Base-by-base conservation (phyloP, 2,797 vertebrate genomes). In the Sebastes iracundus region DNA sequence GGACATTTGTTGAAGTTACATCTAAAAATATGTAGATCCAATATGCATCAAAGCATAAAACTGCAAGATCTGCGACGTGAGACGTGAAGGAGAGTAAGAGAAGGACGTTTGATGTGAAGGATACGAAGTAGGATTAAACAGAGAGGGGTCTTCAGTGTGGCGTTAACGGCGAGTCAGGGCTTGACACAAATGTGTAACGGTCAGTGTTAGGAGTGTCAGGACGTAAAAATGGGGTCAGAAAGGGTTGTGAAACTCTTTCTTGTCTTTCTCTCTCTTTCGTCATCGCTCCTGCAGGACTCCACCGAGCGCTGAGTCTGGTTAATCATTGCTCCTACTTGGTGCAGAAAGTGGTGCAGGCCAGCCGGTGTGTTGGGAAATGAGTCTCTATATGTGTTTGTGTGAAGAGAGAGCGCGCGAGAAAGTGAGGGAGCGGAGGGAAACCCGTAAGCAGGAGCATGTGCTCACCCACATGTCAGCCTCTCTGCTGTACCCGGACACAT, bases 291-390 rank as follows among this genome's bases (percentile, higher is more conserved):
- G 13, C 60, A 33, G 71, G 53, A 58, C 79, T 70, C 53, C 4
- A 6, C 12, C 0, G 23, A 74, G 56, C 32, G 2, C 55, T 20
- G 18, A n/a, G 33, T 63, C 81, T 82, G 69, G 93, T 93, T 93
- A 94, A 94, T 94, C 72, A 94, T 94, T 95, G 75, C 52, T 77
- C 38, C 72, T 32, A 38, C 72, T 77, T 28, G 53, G 65, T 88
- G 88, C 86, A 86, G 67, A 89, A 88, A 53, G 74, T 42, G 71
- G 60, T 28, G 28, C 30, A 75, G 71, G 78, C 65, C 27, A 65
- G 23, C 35, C 11, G 42, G 60, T 60, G 58, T 70, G 72, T 73
- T 55, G 9, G 71, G 20, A 82, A 87, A 74, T 55, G 3, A 52
- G 59, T 8, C 11, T 64, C 13, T 73, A 7, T 59, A 38, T 75